A percentile compares a stretch with the other conserved stretches of the same genome.
Conservation (phyloP, 53 echinoderm and acorn worm genomes). For the Temnopleurus reevesii region DNA sequence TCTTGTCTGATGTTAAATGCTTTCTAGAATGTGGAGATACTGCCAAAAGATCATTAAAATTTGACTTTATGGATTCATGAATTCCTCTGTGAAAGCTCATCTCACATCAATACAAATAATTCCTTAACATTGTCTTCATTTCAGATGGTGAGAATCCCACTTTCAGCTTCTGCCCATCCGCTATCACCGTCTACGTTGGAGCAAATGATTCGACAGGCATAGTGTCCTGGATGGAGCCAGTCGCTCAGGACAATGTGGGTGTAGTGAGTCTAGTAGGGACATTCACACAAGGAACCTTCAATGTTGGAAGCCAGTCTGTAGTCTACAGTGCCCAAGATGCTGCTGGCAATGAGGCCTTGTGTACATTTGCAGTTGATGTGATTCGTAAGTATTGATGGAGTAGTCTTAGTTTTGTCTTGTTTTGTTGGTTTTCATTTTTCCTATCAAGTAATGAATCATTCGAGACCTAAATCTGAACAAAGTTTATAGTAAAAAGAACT, state of each 20-base stretch:
- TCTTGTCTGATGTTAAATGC: no score
- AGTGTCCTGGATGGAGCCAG: constrained; percentile 64
- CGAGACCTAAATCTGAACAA: no score
- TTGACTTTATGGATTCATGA: no score
- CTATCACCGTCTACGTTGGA: constrained; percentile 52
- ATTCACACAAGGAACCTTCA: neutral
- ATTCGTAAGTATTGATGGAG: constrained; percentile 48
- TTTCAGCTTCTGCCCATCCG: constrained; percentile 23
- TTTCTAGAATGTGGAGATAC: no score
- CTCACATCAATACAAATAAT: no score
- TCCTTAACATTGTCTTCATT: no score
- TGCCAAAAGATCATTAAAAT: no score
- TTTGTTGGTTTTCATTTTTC: no score
- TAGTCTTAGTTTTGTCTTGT: neutral
- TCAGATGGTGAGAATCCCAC: constrained; percentile 5
- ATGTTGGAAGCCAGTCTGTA: constrained; percentile 29
- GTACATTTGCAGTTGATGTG: constrained; percentile 56
- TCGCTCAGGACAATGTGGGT: constrained; percentile 62
- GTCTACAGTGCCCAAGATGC: constrained; percentile 58
- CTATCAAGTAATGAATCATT: no score
- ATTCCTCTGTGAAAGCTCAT: no score
- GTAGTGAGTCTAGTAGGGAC: neutral
- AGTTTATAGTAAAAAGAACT: no score
- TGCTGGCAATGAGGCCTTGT: constrained; percentile 43
- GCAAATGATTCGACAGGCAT: constrained; percentile 39